Base-by-base conservation (phyloP, 2,113 vertebrate species). In the Lipophrys pholis region DNA sequence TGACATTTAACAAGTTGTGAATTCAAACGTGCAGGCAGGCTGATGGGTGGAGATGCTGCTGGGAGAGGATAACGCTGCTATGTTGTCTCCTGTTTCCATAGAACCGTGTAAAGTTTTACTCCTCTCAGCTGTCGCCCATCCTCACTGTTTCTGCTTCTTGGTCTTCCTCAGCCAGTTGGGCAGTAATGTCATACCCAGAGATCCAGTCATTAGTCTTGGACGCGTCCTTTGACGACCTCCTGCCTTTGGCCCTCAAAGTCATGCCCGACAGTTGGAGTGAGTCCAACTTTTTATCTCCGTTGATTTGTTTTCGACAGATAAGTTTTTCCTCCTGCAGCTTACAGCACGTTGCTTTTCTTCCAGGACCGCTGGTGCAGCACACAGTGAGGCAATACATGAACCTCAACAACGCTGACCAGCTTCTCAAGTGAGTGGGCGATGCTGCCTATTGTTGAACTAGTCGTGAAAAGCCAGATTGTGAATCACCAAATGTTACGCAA, bases 251-350 rank as follows among this genome's bases (percentile, higher is more conserved):
- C 11, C 90, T 96, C 71, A 97, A 97, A 85, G 96, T 97, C 87
- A 97, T 97, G 96, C 96, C 96, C 0, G 94, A 96, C 74, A 97
- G 95, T 86, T 97, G 96, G 95, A 94, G 96, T 97, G 78, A 97
- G 96, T 94, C 15, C 21, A 16, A 8, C 1, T 6, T 30, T 56
- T 43, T 1, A 43, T 59, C 6, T 43, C 10, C 16, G 0, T 51
- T 11, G 1, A 11, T n/a, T 21, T 45, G 11, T 17, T 48, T 36
- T 10, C 5, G 48, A 36, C 30, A 12, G 8, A 6, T 21, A 11
- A 12, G 21, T 30, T 57, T 62, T 70, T 39, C 11, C 30, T 76
- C 69, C 38, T 66, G 4, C 3, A 46, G n/a, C 10, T 39, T 68
- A 8, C 48, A 61, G 45, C 36, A 7, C 42, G 2, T 69, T 15